Evolutionary conservation across 1,140 invertebrate genomes (phyloP).

Genomic region (Bombus difficillimus): DNA sequence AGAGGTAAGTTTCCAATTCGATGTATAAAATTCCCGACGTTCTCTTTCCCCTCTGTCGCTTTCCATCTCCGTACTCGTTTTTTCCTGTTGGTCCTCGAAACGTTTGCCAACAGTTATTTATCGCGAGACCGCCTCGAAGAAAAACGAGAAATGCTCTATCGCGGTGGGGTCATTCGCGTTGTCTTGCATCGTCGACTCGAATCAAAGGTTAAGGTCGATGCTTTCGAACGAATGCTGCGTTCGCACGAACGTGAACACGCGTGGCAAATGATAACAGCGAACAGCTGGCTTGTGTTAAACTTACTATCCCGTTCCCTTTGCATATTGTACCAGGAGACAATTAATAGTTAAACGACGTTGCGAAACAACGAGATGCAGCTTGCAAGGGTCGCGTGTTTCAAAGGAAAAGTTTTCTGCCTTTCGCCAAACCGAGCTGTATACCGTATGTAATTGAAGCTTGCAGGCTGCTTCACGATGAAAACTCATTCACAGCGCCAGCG

Average conservation of each 20-base stretch:
- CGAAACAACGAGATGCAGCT: neutral
- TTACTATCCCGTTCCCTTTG: neutral
- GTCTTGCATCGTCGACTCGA: neutral
- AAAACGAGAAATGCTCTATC: constrained; percentile 24
- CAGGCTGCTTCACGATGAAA: neutral
- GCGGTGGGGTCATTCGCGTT: neutral
- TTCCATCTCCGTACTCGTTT: neutral
- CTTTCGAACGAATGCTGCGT: neutral
- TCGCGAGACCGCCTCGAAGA: constrained; percentile 14
- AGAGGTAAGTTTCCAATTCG: constrained; percentile 15
- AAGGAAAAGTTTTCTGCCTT: neutral
- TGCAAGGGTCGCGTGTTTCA: too few species aligned
- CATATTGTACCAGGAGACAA: neutral
- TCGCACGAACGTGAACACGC: neutral
- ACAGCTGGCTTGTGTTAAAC: neutral
- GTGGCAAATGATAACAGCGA: constrained; percentile 21
- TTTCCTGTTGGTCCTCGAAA: constrained; percentile 17
- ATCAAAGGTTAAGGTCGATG: constrained; percentile 14
- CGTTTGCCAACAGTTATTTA: constrained; percentile 55
- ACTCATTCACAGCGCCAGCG: neutral
- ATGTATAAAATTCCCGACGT: constrained; percentile 20
- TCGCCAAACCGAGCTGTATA: neutral
- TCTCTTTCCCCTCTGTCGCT: constrained; percentile 2
- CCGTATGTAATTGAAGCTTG: neutral
- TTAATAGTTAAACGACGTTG: neutral